Evolutionary conservation across 1,140 invertebrate genomes (phyloP).

Genomic region (Neodiprion lecontei): DNA sequence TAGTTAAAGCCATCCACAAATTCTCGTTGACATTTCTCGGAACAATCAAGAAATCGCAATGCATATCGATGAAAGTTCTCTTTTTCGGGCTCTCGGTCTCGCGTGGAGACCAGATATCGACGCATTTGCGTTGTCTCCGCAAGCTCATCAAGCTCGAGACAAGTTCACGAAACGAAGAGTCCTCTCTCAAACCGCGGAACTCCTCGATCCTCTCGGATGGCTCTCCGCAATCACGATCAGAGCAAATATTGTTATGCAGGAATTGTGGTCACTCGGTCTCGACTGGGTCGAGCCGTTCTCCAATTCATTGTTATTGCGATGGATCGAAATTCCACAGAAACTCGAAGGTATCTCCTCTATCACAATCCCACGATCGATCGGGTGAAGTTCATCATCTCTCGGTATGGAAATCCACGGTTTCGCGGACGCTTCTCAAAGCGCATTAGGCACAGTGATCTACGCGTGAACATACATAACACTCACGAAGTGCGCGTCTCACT

Average conservation of each 20-base stretch:
- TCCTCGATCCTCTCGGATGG: conserved; percentile 6
- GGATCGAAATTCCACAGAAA: not conserved
- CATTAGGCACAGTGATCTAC: no score
- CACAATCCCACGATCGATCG: conserved; percentile 9
- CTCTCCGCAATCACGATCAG: conserved; percentile 3
- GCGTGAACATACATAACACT: no score
- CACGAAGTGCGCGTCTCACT: no score
- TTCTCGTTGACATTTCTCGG: not conserved
- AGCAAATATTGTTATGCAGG: conserved; percentile 3
- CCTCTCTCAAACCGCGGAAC: not conserved
- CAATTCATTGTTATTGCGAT: not conserved
- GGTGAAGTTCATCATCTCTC: not conserved
- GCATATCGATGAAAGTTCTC: not conserved
- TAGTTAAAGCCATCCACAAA: not conserved
- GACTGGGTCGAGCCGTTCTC: not conserved
- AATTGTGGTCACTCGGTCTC: not conserved
- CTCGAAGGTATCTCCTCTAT: not conserved
- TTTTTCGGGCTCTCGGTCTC: not conserved
- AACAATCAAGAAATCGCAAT: not conserved
- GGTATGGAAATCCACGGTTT: conserved; percentile 14
- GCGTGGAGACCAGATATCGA: not conserved
- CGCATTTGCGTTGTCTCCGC: not conserved
- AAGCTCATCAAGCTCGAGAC: not conserved
- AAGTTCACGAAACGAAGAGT: not conserved
- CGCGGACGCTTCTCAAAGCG: not conserved